Evolutionary conservation across 2,888 invertebrate genomes (phyloP), one percentile per base, ranked within the genome.

Genomic region (Alsophila aescularia): DNA sequence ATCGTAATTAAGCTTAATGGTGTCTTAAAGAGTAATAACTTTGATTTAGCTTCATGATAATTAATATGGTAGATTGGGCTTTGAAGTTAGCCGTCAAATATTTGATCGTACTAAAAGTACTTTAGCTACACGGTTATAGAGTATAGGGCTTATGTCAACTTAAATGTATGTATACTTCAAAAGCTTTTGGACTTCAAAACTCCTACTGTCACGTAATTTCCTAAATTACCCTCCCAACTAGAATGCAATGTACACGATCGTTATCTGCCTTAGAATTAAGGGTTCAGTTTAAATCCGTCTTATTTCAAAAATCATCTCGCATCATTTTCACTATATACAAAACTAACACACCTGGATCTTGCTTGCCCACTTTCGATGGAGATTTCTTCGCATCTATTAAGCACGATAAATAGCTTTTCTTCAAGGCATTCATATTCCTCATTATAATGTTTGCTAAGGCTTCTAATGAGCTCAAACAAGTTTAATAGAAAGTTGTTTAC

Each of bases 401-500:
- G 14, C 35, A 43, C 36, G 27, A 43, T 43, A 49, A 54, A 54
- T 49, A 40, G 40, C 36, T 21, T 56, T 45, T 50, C 55, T 45
- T 45, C 39, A 21, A 35, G 29, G 12, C 44, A 54, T 54, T 56
- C 55, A 50, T 56, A 50, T 50, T 35, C 31, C 44, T 54, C 50
- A 54, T 58, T 56, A 60, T 50, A 40, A n/a, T 55, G 50, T 44
- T 44, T 35, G 50, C 44, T 50, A 50, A 45, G 41, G 50, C 48
- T 44, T 57, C 44, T 42, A 51, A 56, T 47, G 56, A 50, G 52
- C 53, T 52, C 37, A 37, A 52, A 50, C 57, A 15, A 51, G 62
- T 59, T 48, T 48, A 52, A 44, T 65, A 62, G 65, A 65, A 62
- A 65, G 65, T 58, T 65, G 65, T 62, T 57, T 62, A 59, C 58